Conservation (phyloP, 2,113 vertebrate genomes). For the Phodopus roborovskii region DNA sequence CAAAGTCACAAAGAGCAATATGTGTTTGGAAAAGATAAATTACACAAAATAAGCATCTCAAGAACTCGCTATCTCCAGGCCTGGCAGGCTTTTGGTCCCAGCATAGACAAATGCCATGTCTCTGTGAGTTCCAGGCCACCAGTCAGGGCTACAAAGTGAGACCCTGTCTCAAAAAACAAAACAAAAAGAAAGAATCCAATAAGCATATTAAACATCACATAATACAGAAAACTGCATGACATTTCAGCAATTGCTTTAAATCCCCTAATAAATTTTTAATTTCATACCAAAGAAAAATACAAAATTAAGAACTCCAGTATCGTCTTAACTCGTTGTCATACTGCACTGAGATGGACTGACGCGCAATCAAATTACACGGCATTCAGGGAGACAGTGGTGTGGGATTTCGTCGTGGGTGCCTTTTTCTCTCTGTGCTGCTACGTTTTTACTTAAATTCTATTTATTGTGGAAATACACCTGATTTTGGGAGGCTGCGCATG, state of each 20-base stretch:
- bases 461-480: not conserved
- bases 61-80: not conserved
- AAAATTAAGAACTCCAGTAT: constrained; percentile 21
- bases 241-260: not conserved
- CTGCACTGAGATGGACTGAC: not conserved
- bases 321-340: not conserved
- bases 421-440: not conserved
- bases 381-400: not conserved
- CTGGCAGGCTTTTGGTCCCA: not conserved
- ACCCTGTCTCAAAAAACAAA: not conserved
- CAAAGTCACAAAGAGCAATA: constrained; percentile 16
- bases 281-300: constrained; percentile 1
- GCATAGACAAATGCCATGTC: not conserved
- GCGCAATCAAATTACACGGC: not conserved
- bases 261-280: not conserved
- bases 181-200: not conserved
- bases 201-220: not conserved
- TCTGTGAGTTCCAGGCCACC: not conserved
- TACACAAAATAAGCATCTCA: not conserved
- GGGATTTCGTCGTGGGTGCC: not conserved
- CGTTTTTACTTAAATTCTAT: not conserved
- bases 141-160: not conserved
- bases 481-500: not conserved
- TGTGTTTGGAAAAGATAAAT: constrained; percentile 47
- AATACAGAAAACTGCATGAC: constrained; percentile 14